Conservation (phyloP, 1,140 invertebrate species). For the Brachionus rotundiformis region DNA sequence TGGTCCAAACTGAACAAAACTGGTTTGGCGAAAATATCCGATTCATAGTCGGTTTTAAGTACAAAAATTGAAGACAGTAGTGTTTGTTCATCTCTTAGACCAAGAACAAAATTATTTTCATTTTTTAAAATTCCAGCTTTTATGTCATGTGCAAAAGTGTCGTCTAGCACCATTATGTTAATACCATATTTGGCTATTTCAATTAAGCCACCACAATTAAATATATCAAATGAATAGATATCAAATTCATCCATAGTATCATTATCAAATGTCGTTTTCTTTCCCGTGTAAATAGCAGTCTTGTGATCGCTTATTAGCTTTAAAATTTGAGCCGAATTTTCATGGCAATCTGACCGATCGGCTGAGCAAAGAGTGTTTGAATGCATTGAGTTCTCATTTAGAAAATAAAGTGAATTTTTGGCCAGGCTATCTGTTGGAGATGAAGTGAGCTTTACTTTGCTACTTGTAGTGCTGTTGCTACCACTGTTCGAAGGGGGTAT, state of each 20-base stretch:
- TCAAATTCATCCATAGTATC: not conserved
- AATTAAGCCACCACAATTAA: not conserved
- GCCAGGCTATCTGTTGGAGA: constrained; percentile 27
- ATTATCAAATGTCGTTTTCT: not conserved
- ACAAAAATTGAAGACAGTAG: constrained; percentile 47
- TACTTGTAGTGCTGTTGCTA: constrained; percentile 31
- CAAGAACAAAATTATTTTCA: not conserved
- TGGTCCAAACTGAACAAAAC: constrained; percentile 28
- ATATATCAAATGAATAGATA: constrained; percentile 10
- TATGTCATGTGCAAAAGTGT: not conserved
- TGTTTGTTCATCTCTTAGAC: constrained; percentile 6
- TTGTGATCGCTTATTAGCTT: too few relatives aligned
- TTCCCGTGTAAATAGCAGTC: not conserved
- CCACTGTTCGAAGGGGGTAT: constrained; percentile 36
- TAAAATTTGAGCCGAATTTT: too few relatives aligned
- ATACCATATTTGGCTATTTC: constrained; percentile 20
- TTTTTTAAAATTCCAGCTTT: not conserved
- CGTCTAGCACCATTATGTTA: constrained; percentile 9
- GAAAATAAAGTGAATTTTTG: constrained; percentile 16
- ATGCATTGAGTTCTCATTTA: not conserved
- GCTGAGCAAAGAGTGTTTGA: not conserved
- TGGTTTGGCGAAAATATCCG: not conserved
- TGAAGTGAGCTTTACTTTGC: constrained; percentile 2
- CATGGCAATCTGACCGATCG: too few relatives aligned
- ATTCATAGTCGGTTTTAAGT: constrained; percentile 27